Base-by-base conservation (phyloP, 2,888 invertebrate genomes). In the Rhopalosiphum nymphaeae region DNA sequence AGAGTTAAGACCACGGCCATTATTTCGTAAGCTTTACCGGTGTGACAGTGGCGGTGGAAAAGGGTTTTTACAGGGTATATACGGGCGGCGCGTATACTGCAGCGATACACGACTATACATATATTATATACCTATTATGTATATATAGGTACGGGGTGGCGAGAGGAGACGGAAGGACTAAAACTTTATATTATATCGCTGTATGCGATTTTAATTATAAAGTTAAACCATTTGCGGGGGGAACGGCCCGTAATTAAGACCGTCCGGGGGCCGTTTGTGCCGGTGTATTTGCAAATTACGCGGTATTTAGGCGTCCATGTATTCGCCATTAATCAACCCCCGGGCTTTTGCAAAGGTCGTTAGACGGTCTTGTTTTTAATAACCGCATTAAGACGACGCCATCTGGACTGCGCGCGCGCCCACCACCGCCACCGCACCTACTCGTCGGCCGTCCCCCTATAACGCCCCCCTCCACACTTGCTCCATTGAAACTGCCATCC, bases 311-410 rank as follows among this genome's bases (percentile, higher is more conserved):
- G 95, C 95, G 95, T 94, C 95, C 95, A 95, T 95, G 95, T 95
- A 96, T 96, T 96, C 96, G 95, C 95, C 95, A 96, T 96, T 95
- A 95, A 95, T 95, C 95, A 95, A 94, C 95, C 95, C 95, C 95
- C 95, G 94, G 94, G 94, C 94, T 94, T 94, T 94, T 94, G 94
- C 94, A 94, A 94, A 94, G 94, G 94, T 94, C 94, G 94, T 94
- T 94, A 94, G 94, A 94, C 94, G 94, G 94, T 94, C 94, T 94
- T 94, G 94, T 94, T 94, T 94, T 94, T 94, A 94, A 94, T 94
- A 94, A 94, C 94, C 94, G 94, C 94, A 94, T 94, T 94, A 94
- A 94, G 94, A 94, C 90, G 90, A 90, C 94, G 94, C 94, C 94
- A 94, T 94, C 94, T 94, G 94, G 94, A 94, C 94, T 42, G 94